A percentile compares a stretch with the other conserved stretches of the same genome.
These are phyloP conservation scores for Callithrix jacchus DNA, from an alignment of 2,113 vertebrate species.

Conservation along the genomic window DNA sequence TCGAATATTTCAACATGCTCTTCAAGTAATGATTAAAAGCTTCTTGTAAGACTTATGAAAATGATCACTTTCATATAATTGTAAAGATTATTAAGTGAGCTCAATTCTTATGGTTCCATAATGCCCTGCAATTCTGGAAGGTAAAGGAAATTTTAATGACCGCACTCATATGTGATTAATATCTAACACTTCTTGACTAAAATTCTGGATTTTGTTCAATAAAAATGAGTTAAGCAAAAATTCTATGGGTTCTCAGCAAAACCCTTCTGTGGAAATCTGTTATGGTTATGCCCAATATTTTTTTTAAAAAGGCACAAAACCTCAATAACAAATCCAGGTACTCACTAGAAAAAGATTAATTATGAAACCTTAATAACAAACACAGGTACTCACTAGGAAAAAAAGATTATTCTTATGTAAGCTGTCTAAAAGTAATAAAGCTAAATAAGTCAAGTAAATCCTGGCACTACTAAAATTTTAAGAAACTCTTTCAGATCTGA, in stretches of 20 bases:
- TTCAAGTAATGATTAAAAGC: constrained; percentile 75
- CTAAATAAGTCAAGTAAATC: constrained; percentile 40
- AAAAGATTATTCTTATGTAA: constrained; percentile 75
- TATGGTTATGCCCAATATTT: constrained; percentile 75
- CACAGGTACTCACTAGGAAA: constrained; percentile 72
- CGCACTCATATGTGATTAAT: constrained; percentile 82
- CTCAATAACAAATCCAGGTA: constrained; percentile 79
- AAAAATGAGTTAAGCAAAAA: constrained; percentile 84
- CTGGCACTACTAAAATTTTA: constrained; percentile 9
- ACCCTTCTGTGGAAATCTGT: constrained; percentile 77
- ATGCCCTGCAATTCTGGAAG: constrained; percentile 80
- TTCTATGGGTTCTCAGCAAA: constrained; percentile 79
- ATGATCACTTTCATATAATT: constrained; percentile 83
- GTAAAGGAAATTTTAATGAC: constrained; percentile 84
- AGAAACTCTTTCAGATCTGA: background rate
- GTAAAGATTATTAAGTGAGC: constrained; percentile 82
- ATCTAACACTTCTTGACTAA: constrained; percentile 81
- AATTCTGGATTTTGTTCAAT: constrained; percentile 83
- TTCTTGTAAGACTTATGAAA: constrained; percentile 81
- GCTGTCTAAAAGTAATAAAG: constrained; percentile 47
- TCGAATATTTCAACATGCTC: constrained; percentile 72
- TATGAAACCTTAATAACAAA: constrained; percentile 70
- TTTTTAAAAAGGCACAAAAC: constrained; percentile 80
- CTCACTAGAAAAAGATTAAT: constrained; percentile 68
- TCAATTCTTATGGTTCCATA: constrained; percentile 83